These are phyloP conservation scores for Dorcus hopei DNA, from an alignment of 2,888 invertebrate genomes.

Conservation along the genomic window DNA sequence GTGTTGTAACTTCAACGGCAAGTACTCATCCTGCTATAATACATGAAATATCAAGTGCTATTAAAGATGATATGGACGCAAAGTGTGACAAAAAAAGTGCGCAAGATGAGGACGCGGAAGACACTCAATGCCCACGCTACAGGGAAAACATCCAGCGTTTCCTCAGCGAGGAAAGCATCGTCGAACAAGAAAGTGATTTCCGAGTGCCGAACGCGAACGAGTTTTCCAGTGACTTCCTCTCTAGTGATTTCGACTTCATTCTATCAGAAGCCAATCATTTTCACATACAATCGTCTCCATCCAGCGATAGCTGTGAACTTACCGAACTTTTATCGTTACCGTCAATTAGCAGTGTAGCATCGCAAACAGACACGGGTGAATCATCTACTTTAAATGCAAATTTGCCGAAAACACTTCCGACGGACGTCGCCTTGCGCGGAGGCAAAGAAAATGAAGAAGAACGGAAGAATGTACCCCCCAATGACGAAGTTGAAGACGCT, in stretches of 20 bases:
- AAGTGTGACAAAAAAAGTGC: slow-evolving; percentile 19
- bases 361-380: no score
- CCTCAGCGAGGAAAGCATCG: slow-evolving; percentile 15
- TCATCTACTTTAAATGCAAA: no score
- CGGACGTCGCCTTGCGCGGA: background rate
- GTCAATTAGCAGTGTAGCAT: slow-evolving; percentile 5
- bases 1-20: no score
- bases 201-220: slow-evolving; percentile 10
- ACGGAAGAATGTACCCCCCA: slow-evolving; percentile 17
- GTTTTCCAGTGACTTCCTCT: slow-evolving; percentile 15
- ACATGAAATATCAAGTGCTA: slow-evolving; percentile 9
- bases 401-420: slow-evolving; percentile 1
- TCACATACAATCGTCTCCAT: slow-evolving; percentile 35
- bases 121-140: slow-evolving; percentile 7
- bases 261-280: slow-evolving; percentile 37
- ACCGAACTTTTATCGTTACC: slow-evolving; percentile 30
- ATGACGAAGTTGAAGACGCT: slow-evolving; percentile 30
- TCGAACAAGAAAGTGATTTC: slow-evolving; percentile 3
- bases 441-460: slow-evolving; percentile 8
- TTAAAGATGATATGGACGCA: slow-evolving; percentile 26
- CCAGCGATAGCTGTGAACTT: slow-evolving; percentile 28
- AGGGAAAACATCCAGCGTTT: slow-evolving; percentile 4
- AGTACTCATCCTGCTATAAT: background rate
- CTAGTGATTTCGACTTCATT: slow-evolving; percentile 36
- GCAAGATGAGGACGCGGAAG: slow-evolving; percentile 1